phyloP scores from a whole-genome alignment of 2,113 vertebrate genomes.

The human (Homo sapiens) region DNA sequence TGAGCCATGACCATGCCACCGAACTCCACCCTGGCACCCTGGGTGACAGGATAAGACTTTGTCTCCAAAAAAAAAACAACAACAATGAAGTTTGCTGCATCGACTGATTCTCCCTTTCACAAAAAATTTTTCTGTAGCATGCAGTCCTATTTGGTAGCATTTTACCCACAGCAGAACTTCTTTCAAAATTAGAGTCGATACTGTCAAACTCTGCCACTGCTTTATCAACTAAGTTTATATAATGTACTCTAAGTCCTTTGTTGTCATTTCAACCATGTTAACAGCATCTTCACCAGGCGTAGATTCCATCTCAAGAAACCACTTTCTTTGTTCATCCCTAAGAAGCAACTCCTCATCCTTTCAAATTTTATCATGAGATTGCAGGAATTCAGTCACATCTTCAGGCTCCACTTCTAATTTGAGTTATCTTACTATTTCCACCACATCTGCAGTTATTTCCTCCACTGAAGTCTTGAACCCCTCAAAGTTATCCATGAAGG shows the following conservation, averaged over 20 bases:
- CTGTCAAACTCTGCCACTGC: background rate
- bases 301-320: background rate
- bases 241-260: background rate
- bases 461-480: background rate
- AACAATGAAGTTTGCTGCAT: background rate
- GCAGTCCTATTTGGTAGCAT: background rate
- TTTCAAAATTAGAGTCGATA: background rate
- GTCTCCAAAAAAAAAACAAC: too few relatives aligned
- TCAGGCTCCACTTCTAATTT: background rate
- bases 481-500: background rate
- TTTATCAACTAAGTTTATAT: background rate
- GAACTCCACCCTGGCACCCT: too few relatives aligned
- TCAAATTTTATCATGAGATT: background rate
- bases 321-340: background rate
- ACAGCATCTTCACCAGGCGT: background rate
- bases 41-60: too few relatives aligned
- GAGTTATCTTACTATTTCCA: background rate
- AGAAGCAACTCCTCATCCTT: background rate
- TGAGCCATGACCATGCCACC: too few relatives aligned
- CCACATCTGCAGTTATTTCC: background rate
- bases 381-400: background rate
- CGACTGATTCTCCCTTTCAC: background rate
- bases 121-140: background rate
- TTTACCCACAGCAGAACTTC: background rate
- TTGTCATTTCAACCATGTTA: background rate